Evolutionary conservation across 2,888 invertebrate species (phyloP), one percentile per base, ranked within the genome.

Genomic region (Apocheima hispidaria): DNA sequence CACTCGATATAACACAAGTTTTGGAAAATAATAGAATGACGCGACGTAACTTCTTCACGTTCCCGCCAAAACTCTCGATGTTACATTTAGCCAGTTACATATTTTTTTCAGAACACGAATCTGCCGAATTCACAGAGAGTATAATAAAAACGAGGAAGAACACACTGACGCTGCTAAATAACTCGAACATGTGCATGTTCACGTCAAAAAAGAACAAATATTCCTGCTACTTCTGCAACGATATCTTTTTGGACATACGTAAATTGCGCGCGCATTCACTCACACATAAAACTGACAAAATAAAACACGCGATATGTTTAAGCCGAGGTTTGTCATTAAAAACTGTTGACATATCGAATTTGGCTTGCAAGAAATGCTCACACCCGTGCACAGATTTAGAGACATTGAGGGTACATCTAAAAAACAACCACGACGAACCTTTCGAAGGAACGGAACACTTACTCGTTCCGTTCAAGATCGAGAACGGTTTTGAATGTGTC

Each of bases 181-280:
- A 87, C 49, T 87, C 88, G 0, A 87, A 87, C 51, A 60, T 87
- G 14, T 85, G 83, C 41, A 64, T 84, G 0, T 87, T 87, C 65
- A 78, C 73, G 4, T 84, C 85, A 0, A 58, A 80, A 2, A 78
- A 77, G 40, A 81, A 77, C 0, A 84, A 81, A 67, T 84, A 77
- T 63, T 72, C 77, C 0, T 88, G 88, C 38, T 78, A 75, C 54
- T 72, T 70, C 14, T 88, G 88, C 66, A 70, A 68, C 33, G 69
- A 75, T 2, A 59, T 69, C 0, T 87, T 75, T 41, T 59, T 78
- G 4, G 70, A 77, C 0, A 79, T 86, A 18, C 49, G 56, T 2
- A 72, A 78, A 0, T 26, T 87, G 0, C 64, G 81, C 2, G 69
- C 79, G 18, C 87, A 87, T 49, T 63, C 73, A 0, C 54, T 63